Evolutionary conservation across 2,888 invertebrate genomes (phyloP).

Genomic region (Neoscelio sp.): DNA sequence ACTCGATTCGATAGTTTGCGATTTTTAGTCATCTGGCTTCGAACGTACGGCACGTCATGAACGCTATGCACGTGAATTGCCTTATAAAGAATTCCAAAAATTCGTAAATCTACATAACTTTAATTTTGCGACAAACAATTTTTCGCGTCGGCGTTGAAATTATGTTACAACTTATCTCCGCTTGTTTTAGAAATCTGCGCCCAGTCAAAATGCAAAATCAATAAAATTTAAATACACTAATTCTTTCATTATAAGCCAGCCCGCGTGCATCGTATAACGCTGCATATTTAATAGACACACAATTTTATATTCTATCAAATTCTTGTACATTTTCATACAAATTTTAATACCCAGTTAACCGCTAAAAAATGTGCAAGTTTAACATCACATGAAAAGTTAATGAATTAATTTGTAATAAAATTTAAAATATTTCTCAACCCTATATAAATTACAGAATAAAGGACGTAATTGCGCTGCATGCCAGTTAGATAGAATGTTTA

Average conservation of each 20-base stretch:
- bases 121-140: slow-evolving; percentile 62
- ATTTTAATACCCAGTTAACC: slow-evolving; percentile 41
- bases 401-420: slow-evolving; percentile 40
- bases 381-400: slow-evolving; percentile 19
- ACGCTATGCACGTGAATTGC: slow-evolving; percentile 63
- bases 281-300: slow-evolving; percentile 26
- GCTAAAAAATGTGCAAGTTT: slow-evolving; percentile 28
- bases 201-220: slow-evolving; percentile 11
- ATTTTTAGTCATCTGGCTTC: slow-evolving; percentile 62
- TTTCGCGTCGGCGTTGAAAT: slow-evolving; percentile 38
- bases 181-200: not conserved
- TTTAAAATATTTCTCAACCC: slow-evolving; percentile 25
- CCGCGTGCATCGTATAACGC: slow-evolving; percentile 9
- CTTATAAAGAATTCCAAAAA: slow-evolving; percentile 57
- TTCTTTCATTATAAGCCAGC: slow-evolving; percentile 21
- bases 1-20: slow-evolving; percentile 66
- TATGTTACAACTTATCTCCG: slow-evolving; percentile 21
- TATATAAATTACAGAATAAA: too few relatives aligned
- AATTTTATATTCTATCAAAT: slow-evolving; percentile 50
- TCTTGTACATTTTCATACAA: slow-evolving; percentile 35
- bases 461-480: too few relatives aligned
- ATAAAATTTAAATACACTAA: slow-evolving; percentile 27
- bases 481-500: too few relatives aligned
- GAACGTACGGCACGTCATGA: slow-evolving; percentile 62
- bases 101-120: slow-evolving; percentile 63